phyloP scores from a whole-genome alignment of 2,888 invertebrate species.

The Desoria tigrina region DNA sequence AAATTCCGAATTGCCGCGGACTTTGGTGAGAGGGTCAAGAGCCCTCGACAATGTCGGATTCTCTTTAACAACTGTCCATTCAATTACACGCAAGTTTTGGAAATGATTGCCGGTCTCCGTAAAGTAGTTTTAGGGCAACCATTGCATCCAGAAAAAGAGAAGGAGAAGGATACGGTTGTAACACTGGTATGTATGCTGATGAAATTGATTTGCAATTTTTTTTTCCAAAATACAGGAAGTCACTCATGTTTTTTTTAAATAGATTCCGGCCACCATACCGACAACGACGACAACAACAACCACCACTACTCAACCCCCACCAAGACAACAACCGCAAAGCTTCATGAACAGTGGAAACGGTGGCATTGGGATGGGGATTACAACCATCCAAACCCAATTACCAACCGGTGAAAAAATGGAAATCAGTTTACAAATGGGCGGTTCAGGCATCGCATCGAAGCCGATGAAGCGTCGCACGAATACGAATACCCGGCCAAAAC shows the following conservation, averaged over 20 bases:
- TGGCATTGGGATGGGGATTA: slow-evolving; percentile 22
- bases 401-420: slow-evolving; percentile 47
- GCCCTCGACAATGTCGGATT: slow-evolving; percentile 46
- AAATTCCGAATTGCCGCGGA: slow-evolving; percentile 44
- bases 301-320: no score
- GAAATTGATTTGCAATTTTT: no score
- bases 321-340: slow-evolving; percentile 19
- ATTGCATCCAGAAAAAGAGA: background rate
- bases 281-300: background rate
- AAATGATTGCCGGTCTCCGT: slow-evolving; percentile 47
- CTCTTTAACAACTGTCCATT: slow-evolving; percentile 45
- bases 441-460: no score
- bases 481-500: slow-evolving; percentile 1
- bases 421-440: slow-evolving; percentile 38
- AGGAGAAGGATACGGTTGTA: slow-evolving; percentile 6
- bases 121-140: slow-evolving; percentile 34
- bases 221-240: no score
- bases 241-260: no score
- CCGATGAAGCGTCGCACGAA: background rate
- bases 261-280: no score
- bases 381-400: slow-evolving; percentile 42
- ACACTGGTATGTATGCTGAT: background rate
- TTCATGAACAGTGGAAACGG: slow-evolving; percentile 7
- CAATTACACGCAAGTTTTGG: slow-evolving; percentile 40
- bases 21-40: slow-evolving; percentile 36